A percentile compares a stretch with the other conserved stretches of the same genome.
Evolutionary conservation across 2,113 vertebrate species (phyloP).

Genomic region (Oncorhynchus gorbuscha): DNA sequence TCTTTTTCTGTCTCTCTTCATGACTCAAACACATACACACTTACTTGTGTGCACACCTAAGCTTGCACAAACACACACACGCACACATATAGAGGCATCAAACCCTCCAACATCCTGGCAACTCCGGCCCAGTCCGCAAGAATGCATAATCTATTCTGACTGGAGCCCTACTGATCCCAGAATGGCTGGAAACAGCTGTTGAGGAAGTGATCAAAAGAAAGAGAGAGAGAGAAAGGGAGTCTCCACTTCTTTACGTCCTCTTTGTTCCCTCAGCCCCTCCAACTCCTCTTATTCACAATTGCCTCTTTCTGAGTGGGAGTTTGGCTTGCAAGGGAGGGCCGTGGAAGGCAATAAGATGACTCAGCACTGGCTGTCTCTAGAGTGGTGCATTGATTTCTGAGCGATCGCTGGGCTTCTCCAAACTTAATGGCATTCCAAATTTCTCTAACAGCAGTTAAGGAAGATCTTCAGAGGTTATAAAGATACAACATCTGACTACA

Average conservation of each 20-base stretch:
- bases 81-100: constrained; percentile 18
- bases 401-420: background rate
- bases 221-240: constrained; percentile 20
- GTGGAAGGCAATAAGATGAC: constrained; percentile 1
- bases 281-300: constrained; percentile 42
- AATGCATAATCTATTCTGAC: constrained; percentile 55
- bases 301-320: constrained; percentile 31
- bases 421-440: background rate
- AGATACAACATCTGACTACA: background rate
- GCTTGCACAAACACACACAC: constrained; percentile 17
- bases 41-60: constrained; percentile 9
- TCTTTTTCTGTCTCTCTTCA: background rate
- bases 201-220: constrained; percentile 57
- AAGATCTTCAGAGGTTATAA: background rate
- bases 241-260: constrained; percentile 43
- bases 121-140: constrained; percentile 46
- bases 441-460: background rate
- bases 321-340: constrained; percentile 19
- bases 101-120: constrained; percentile 52
- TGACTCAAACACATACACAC: background rate
- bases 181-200: constrained; percentile 67
- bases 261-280: constrained; percentile 58
- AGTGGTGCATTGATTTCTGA: background rate
- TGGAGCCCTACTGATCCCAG: constrained; percentile 49
- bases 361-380: background rate